A percentile compares a stretch with the other conserved stretches of the same genome.
Evolutionary conservation across 2,888 invertebrate genomes (phyloP).

Genomic region (Eupeodes latifasciatus): DNA sequence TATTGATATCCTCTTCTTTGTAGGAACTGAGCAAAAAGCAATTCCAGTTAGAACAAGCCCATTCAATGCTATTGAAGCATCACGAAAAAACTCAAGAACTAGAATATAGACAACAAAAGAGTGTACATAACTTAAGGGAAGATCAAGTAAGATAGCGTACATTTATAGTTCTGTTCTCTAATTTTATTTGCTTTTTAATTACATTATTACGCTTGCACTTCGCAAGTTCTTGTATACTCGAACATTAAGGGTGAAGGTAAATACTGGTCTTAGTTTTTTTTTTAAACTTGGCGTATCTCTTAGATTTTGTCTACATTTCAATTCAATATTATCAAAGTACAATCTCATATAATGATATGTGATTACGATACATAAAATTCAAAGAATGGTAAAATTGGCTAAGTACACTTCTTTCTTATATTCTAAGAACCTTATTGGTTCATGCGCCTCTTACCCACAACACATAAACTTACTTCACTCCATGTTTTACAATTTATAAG

Average conservation of each 20-base stretch:
- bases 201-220: conserved; percentile 42
- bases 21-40: conserved; percentile 97
- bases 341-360: too few species aligned
- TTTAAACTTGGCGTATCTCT: conserved; percentile 2
- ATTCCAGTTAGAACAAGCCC: conserved; percentile 97
- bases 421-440: too few species aligned
- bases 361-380: too few species aligned
- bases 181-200: conserved; percentile 25
- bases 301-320: conserved; percentile 32
- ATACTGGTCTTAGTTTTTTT: not conserved
- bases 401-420: too few species aligned
- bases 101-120: conserved; percentile 97
- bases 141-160: conserved; percentile 87
- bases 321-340: not conserved
- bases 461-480: too few species aligned
- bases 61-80: conserved; percentile 96
- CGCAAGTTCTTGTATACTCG: conserved; percentile 50
- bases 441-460: too few species aligned
- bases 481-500: too few species aligned
- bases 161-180: conserved; percentile 29
- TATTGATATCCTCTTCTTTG: conserved; percentile 60
- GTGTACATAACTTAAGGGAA: conserved; percentile 95
- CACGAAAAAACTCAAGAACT: conserved; percentile 98
- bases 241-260: conserved; percentile 58
- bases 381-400: too few species aligned